A percentile compares a stretch with the other conserved stretches of the same genome.
Evolutionary conservation across 2,797 vertebrate species (phyloP).

Genomic region (Hozukius guyotensis): DNA sequence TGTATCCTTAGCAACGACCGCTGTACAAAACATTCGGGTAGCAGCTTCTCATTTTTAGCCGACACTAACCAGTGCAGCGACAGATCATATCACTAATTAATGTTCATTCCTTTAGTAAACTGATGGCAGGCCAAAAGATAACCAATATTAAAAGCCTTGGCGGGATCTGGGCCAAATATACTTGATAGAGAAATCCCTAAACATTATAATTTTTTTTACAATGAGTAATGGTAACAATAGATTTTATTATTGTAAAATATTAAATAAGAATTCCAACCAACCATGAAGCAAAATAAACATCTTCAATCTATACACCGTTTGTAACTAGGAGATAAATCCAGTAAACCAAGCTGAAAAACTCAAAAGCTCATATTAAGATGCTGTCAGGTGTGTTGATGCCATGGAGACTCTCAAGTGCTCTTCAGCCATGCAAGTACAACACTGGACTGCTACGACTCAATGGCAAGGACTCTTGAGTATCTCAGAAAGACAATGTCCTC

Average conservation of each 20-base stretch:
- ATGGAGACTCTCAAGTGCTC: conserved; percentile 29
- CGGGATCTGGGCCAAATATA: too few relatives aligned
- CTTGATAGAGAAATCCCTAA: too few relatives aligned
- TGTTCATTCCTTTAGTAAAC: too few relatives aligned
- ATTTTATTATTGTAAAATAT: background rate
- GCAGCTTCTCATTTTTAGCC: background rate
- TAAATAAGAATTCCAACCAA: background rate
- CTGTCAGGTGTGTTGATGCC: conserved; percentile 8
- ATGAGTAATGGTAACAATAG: background rate
- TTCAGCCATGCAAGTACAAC: conserved; percentile 17
- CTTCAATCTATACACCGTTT: background rate
- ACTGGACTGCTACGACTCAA: conserved; percentile 8
- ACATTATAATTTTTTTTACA: too few relatives aligned
- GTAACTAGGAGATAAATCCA: background rate
- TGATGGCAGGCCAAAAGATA: too few relatives aligned
- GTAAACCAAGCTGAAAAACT: background rate
- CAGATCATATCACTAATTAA: too few relatives aligned
- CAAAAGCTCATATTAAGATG: background rate
- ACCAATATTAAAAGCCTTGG: too few relatives aligned
- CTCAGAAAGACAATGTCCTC: background rate
- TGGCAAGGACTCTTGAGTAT: conserved; percentile 38
- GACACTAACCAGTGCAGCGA: background rate
- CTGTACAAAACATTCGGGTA: background rate
- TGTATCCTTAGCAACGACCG: background rate
- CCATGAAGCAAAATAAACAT: background rate